Evolutionary conservation across 2,797 vertebrate species (phyloP).

Genomic region (Bucorvus abyssinicus): DNA sequence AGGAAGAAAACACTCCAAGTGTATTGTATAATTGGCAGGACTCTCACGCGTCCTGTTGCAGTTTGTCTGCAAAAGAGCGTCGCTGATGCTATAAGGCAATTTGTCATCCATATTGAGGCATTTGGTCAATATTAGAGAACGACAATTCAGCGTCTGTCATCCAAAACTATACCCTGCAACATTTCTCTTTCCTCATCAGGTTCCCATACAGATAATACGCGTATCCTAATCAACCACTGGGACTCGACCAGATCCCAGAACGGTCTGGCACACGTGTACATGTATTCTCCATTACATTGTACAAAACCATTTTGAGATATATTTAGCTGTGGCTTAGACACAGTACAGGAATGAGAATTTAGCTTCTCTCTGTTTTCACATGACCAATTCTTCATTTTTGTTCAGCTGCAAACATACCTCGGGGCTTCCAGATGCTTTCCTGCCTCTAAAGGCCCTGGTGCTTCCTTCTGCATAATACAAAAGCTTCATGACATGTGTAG

Average conservation of each 20-base stretch:
- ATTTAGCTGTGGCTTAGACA: neutral
- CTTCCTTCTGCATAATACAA: slow-evolving; percentile 5
- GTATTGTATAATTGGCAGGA: neutral
- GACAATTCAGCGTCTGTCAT: neutral
- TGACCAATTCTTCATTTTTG: neutral
- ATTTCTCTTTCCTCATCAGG: neutral
- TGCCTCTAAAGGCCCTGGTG: neutral
- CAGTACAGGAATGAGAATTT: neutral
- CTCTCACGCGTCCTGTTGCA: neutral
- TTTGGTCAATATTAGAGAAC: neutral
- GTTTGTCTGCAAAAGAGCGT: neutral
- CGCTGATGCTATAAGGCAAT: neutral
- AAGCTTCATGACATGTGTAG: neutral
- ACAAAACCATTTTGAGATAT: neutral
- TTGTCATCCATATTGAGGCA: neutral
- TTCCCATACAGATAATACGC: neutral
- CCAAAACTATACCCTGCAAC: neutral
- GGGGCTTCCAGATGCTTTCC: slow-evolving; percentile 4
- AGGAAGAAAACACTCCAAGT: neutral
- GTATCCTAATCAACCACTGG: neutral
- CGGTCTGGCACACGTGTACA: neutral
- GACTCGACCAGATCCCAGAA: neutral
- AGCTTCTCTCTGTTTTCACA: neutral
- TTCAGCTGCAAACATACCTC: slow-evolving; percentile 1
- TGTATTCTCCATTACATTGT: neutral